Base-by-base conservation (phyloP, 1,140 invertebrate genomes). In the Brachionus rubens region DNA sequence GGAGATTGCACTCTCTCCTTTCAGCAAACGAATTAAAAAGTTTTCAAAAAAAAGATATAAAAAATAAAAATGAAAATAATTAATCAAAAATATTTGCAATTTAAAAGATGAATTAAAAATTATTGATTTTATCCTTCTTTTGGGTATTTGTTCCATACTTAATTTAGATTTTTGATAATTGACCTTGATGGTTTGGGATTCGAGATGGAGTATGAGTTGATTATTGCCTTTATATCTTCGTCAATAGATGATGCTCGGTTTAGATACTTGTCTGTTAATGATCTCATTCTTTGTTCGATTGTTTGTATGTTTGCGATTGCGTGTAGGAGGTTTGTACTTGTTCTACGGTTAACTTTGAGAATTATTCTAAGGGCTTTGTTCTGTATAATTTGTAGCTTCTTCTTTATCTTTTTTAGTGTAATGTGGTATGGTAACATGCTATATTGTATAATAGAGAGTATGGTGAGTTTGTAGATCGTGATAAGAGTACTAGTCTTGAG, bases 301-400 rank as follows among this genome's bases (percentile, higher is more conserved):
- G 52, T 54, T 5, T 2, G 6, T 30, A 54, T 54, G 28, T 54
- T 30, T 54, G 52, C 52, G n/a, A 52, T 52, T 52, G 48, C 48
- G 24, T 54, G 52, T 12, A 54, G 14, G 26, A 54, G n/a, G 21
- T 54, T 54, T 21, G 6, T 54, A 54, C 52, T 54, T 54, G 24
- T 54, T 1, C 28, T 54, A 28, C 52, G 52, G 28, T 54, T 54
- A 30, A 30, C n/a, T 54, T 54, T 30, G 26, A 54, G n/a, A 28
- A 54, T 54, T 30, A 54, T 54, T 54, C 28, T 54, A 28, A 54
- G 52, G 6, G 52, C 52, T 54, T 54, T 54, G 14, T 30, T 54
- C 28, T 54, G 52, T 2, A 54, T 54, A 54, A 54, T 54, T 54
- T 54, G 52, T 28, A 54, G 52, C 12, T 30, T 54, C 9, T 52